A percentile compares a stretch with the other conserved stretches of the same genome.
phyloP scores from a whole-genome alignment of 2,888 invertebrate genomes.

The Neoscelio sp. region DNA sequence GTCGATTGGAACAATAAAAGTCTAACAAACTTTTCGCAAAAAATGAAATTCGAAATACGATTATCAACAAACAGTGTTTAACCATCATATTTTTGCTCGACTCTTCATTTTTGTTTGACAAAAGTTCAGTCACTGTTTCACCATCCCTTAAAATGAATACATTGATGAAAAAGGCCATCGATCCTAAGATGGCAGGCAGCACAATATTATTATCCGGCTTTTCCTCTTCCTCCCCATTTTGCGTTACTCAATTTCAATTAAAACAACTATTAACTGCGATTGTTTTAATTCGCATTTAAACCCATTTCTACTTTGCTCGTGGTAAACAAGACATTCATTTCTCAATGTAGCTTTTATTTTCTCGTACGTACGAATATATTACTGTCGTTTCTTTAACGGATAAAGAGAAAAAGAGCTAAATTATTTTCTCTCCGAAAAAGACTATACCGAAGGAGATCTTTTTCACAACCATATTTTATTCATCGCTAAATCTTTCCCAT shows the following conservation, averaged over 20 bases:
- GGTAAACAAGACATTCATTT: conserved; percentile 30
- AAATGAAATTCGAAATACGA: no score
- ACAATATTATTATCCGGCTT: no score
- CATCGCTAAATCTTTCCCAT: background rate
- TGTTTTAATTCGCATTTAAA: conserved; percentile 7
- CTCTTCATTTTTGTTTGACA: no score
- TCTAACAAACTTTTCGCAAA: no score
- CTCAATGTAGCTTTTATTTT: conserved; percentile 1
- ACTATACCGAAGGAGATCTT: no score
- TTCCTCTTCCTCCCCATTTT: no score
- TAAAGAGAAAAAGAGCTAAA: conserved; percentile 10
- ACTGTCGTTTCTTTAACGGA: conserved; percentile 9
- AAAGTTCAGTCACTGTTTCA: no score
- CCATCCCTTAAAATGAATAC: background rate
- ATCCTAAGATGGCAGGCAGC: no score
- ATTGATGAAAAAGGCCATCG: conserved; percentile 12
- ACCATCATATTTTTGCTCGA: no score
- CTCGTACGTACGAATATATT: conserved; percentile 26
- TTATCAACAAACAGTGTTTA: no score
- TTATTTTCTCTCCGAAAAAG: conserved; percentile 16
- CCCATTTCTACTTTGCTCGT: conserved; percentile 1
- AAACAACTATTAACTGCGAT: background rate
- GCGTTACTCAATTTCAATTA: conserved; percentile 18
- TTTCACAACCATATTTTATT: no score
- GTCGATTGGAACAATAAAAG: no score